Base-by-base conservation (phyloP, 1,140 invertebrate species). In the Anastrepha obliqua region DNA sequence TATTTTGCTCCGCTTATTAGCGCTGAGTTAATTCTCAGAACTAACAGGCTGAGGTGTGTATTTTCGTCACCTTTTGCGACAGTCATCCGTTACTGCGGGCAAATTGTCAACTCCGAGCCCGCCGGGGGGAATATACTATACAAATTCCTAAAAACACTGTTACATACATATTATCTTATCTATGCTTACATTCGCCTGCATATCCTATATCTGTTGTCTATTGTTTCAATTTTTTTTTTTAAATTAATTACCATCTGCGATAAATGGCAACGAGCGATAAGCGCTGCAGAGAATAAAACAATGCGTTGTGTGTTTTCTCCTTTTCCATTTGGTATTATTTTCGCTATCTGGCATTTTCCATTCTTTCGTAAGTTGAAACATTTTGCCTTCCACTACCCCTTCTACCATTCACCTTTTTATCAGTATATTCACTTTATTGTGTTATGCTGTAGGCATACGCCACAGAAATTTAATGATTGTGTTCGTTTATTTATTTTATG, bases 231-330 rank as follows among this genome's bases (percentile, higher is more conserved):
- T 81, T 20, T n/a, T 62, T n/a, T n/a, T 81, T 51, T 47, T 9
- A 81, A 81, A 81, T 81, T 81, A 81, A 81, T 81, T 81, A 55
- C 17, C 74, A 81, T 81, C 47, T 81, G 74, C 74, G 74, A 81
- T 81, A 81, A 81, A 81, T 81, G 74, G 51, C 74, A 44, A 55
- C 74, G 51, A 55, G 74, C 74, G 74, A 81, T 81, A 81, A 81
- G 74, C 74, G 74, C 74, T n/a, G 20, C 47, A n/a, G 51, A 58
- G 47, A 81, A 81, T 81, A 81, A 81, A 58, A 29, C 51, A 51
- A 55, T 55, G 47, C 4, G 6, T 81, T 81, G 13, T 81, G 74
- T 42, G 47, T 81, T 44, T 17, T 51, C 55, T 47, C 47, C 74
- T 78, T n/a, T 78, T 11, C 17, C 74, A 78, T 55, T 51, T 39